Evolutionary conservation across 2,113 vertebrate species (phyloP), one percentile per base, ranked within the genome.

Genomic region (Percina caprodes): DNA sequence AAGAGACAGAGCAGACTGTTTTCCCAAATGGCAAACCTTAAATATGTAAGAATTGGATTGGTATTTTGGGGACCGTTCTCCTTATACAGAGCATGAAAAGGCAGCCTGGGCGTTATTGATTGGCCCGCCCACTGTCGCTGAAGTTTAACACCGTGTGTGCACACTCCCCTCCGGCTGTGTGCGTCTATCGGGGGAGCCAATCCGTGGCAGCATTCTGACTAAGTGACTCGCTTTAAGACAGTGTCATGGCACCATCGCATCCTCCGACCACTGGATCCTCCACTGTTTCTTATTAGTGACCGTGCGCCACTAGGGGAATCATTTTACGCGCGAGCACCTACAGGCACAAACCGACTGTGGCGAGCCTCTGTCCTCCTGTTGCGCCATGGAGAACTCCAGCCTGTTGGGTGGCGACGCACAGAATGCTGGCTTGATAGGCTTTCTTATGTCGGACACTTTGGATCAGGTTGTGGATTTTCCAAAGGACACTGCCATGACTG

Each of bases 301-400:
- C 58, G 80, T 14, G 80, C 72, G 79, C 86, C 88, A 39, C 79
- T 61, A 83, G 81, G 74, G 76, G 18, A 51, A n/a, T 58, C 86
- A 69, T 73, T 90, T 85, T 86, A 90, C 85, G 85, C 92, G 82
- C 88, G 67, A 73, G 42, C 79, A 74, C 69, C 39, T 48, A n/a
- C 55, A 75, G 62, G 48, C 76, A 67, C 39, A 83, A 52, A 58
- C 62, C 23, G 54, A 70, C 69, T 30, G 74, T 63, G 79, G 79
- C 69, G 63, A 80, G 54, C n/a, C 30, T 78, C 60, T 23, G 52
- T 66, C 66, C 85, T 89, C 80, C 58, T 85, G 87, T 88, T 88
- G 88, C 75, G 81, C 82, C 66, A 96, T 95, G 94, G 92, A 94
- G 48, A 93, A 89, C 82, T 85, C 91, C 74, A 93, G 88, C 71